phyloP scores from a whole-genome alignment of 2,113 vertebrate species.

The Tapirus terrestris region DNA sequence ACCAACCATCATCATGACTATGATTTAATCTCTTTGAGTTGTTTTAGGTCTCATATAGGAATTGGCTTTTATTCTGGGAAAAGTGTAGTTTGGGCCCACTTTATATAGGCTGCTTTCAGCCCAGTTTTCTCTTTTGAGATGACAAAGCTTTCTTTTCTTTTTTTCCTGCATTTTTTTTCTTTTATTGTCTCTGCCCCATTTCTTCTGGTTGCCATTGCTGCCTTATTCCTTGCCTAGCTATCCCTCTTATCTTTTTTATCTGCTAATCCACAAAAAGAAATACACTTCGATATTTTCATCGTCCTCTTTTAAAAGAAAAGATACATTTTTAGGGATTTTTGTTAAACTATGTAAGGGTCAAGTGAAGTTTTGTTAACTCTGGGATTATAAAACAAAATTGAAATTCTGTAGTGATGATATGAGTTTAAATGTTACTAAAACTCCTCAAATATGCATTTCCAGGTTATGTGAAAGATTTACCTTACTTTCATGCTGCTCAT shows the following conservation, averaged over 20 bases:
- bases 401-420: background rate
- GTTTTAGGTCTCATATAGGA: background rate
- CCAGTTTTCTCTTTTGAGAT: background rate
- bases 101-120: background rate
- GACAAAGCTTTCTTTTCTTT: background rate
- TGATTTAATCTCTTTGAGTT: background rate
- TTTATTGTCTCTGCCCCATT: background rate
- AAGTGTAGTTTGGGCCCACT: background rate
- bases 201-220: background rate
- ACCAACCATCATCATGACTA: background rate
- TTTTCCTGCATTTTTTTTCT: background rate
- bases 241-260: background rate
- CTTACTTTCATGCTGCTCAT: background rate
- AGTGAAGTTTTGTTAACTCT: background rate
- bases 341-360: background rate
- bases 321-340: background rate
- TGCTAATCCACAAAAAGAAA: background rate
- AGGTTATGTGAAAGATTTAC: background rate
- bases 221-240: background rate
- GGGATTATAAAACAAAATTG: constrained; percentile 39
- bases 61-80: background rate
- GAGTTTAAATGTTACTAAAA: background rate
- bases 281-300: background rate
- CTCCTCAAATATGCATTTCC: background rate
- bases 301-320: background rate